Evolutionary conservation across 2,797 vertebrate species (phyloP), one percentile per base, ranked within the genome.

Genomic region (Eleutherodactylus coqui): DNA sequence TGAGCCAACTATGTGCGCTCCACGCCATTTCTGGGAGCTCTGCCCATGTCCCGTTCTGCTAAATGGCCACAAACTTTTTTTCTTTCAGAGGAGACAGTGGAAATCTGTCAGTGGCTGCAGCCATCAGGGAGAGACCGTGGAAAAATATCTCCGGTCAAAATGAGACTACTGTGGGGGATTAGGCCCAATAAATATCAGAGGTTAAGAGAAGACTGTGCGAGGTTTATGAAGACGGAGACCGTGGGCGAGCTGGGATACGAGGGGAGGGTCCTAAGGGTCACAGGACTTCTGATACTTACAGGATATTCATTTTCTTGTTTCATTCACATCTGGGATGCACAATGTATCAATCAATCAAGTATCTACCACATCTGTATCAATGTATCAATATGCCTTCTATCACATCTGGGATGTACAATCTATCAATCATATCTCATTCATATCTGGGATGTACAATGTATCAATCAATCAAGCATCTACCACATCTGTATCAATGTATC

Each of bases 21-120:
- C 86, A 76, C 58, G 70, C 78, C 75, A 51, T 78, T 70, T 85
- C 83, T 82, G 72, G 87, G 87, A 60, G 47, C 24, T 36, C 32
- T 55, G 83, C 87, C 87, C 84, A 60, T 21, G 72, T 85, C 79
- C 72, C 47, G 78, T 41, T 82, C 70, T 76, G 78, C 69, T 87
- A 47, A 70, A 85, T 73, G 76, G 86, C 82, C 67, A 47, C 79
- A 82, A 64, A 82, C 36, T 16, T 43, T 53, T 64, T 69, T 13
- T 41, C 67, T 70, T 70, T 43, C 86, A 4, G 11, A 81, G 70
- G 45, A 85, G 73, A 82, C 79, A 85, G 84, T 69, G 70, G 72
- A 73, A 67, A 81, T 29, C 87, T 82, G 83, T 85, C 79, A 85
- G 36, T 38, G 83, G 49, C 29, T 27, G 36, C 34, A 17, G 58